These are phyloP conservation scores for Malthinus seriepunctatus DNA, from an alignment of 2,888 invertebrate species.

Conservation along the genomic window DNA sequence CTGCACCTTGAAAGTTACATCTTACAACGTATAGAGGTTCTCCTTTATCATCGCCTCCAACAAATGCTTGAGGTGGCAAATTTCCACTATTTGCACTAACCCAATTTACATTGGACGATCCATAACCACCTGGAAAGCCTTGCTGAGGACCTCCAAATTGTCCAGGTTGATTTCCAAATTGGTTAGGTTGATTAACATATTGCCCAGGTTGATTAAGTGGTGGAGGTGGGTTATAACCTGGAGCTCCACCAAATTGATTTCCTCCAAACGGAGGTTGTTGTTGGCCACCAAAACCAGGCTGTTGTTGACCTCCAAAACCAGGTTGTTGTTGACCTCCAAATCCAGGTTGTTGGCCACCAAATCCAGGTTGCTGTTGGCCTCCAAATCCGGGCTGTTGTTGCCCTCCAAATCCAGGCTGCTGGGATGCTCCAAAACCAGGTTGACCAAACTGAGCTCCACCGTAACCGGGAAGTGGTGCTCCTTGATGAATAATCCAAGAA, in stretches of 20 bases:
- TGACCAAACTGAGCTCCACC: slow-evolving; percentile 1
- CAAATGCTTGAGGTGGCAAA: slow-evolving; percentile 75
- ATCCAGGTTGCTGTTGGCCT: not conserved
- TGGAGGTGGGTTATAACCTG: not conserved
- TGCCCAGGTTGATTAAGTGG: not conserved
- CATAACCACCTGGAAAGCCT: slow-evolving; percentile 5
- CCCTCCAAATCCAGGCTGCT: slow-evolving; percentile 1
- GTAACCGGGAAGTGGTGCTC: slow-evolving; percentile 26
- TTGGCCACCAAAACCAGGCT: slow-evolving; percentile 1
- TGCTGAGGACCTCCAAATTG: not conserved
- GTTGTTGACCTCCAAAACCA: not conserved
- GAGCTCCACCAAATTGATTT: not conserved
- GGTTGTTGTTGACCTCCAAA: slow-evolving; percentile 2
- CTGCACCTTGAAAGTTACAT: slow-evolving; percentile 69
- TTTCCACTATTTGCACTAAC: slow-evolving; percentile 66
- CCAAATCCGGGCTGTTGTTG: not conserved
- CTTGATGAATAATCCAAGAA: slow-evolving; percentile 74
- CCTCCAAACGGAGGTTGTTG: not conserved
- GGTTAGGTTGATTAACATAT: not conserved
- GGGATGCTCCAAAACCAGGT: not conserved
- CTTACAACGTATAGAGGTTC: slow-evolving; percentile 72
- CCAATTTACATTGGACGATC: slow-evolving; percentile 58
- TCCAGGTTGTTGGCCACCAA: not conserved
- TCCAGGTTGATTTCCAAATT: not conserved
- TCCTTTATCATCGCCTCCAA: slow-evolving; percentile 64